Evolutionary conservation across 2,888 invertebrate genomes (phyloP).

Genomic region (Philereme transversata): DNA sequence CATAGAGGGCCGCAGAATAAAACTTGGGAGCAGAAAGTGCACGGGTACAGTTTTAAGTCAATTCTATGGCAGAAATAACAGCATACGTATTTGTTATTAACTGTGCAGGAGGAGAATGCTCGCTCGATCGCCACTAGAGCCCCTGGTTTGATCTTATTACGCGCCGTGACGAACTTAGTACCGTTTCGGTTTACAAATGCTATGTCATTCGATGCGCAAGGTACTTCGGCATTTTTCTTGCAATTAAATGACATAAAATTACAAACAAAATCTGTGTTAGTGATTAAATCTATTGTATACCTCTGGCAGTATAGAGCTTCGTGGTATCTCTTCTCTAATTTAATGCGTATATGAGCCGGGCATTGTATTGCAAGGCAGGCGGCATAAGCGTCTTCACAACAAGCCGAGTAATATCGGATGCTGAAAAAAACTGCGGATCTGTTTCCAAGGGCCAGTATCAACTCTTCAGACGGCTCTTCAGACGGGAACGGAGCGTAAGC

Average conservation of each 20-base stretch:
- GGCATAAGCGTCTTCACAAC: slow-evolving; percentile 10
- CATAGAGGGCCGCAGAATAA: slow-evolving; percentile 4
- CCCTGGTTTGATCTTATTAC: slow-evolving; percentile 3
- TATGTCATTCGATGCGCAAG: slow-evolving; percentile 15
- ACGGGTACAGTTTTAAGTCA: background rate
- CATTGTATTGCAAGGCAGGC: background rate
- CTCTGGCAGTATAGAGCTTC: too few species aligned
- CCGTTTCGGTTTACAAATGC: background rate
- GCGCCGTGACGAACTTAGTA: background rate
- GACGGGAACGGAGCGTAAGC: slow-evolving; percentile 19
- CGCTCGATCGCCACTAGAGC: slow-evolving; percentile 1
- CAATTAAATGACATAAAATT: background rate
- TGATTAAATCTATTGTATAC: background rate
- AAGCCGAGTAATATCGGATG: slow-evolving; percentile 21
- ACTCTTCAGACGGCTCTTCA: slow-evolving; percentile 19
- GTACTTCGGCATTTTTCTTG: slow-evolving; percentile 7
- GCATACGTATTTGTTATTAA: background rate
- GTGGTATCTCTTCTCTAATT: slow-evolving; percentile 18
- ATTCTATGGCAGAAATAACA: slow-evolving; percentile 9
- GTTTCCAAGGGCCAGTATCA: slow-evolving; percentile 21
- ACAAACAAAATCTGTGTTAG: background rate
- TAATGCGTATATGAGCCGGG: slow-evolving; percentile 4
- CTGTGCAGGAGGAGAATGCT: slow-evolving; percentile 1
- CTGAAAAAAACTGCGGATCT: slow-evolving; percentile 22
- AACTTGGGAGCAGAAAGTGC: background rate